These are phyloP conservation scores for Apodemus agrarius DNA, from an alignment of 2,797 vertebrate genomes.

Conservation along the genomic window DNA sequence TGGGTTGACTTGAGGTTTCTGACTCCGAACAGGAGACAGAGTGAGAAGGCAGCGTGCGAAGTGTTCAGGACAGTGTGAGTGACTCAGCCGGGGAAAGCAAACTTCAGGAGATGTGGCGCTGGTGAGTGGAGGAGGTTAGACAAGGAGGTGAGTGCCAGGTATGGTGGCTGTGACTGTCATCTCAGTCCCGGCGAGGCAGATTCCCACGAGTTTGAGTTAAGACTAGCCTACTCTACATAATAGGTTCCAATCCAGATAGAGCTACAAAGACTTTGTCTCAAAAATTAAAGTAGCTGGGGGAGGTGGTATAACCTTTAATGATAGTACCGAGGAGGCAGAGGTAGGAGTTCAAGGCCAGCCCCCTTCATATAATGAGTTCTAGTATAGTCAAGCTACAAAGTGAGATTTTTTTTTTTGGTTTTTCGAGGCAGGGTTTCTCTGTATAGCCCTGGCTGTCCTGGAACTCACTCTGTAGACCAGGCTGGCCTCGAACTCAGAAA, in stretches of 20 bases:
- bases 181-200: not conserved
- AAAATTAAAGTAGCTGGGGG: not conserved
- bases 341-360: not conserved
- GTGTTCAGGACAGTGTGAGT: slow-evolving; percentile 41
- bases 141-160: not conserved
- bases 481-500: too few species aligned
- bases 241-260: not conserved
- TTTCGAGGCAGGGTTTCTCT: too few species aligned
- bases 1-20: slow-evolving; percentile 40
- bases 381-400: not conserved
- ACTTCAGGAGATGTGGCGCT: not conserved
- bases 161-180: not conserved
- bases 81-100: slow-evolving; percentile 7
- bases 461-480: too few species aligned
- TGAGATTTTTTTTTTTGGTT: too few species aligned
- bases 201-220: not conserved
- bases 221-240: not conserved
- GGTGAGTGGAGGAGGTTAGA: not conserved
- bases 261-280: not conserved
- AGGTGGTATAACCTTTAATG: not conserved
- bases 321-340: not conserved
- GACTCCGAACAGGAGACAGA: slow-evolving; percentile 29
- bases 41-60: slow-evolving; percentile 46
- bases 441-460: too few species aligned
- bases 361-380: not conserved